Conservation (phyloP, 2,113 vertebrate genomes). For the Monopterus albus region DNA sequence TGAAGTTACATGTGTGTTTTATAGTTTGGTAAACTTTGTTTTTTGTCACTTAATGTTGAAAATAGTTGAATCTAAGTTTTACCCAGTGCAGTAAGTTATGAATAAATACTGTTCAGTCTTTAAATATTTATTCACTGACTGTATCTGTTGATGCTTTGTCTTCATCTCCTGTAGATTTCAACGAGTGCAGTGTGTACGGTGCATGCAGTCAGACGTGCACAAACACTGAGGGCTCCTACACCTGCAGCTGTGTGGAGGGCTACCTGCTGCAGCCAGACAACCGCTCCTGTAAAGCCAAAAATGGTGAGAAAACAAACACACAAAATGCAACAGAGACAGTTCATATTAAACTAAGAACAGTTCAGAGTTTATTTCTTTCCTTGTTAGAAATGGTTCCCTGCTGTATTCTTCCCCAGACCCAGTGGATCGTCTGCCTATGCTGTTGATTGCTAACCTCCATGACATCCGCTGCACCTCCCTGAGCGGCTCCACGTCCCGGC, state of each 20-base stretch:
- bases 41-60: not conserved
- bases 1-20: not conserved
- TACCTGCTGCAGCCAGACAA: slow-evolving; percentile 96
- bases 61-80: too few species aligned
- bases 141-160: not conserved
- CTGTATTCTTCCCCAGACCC: slow-evolving; percentile 47
- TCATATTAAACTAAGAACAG: not conserved
- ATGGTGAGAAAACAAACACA: slow-evolving; percentile 79
- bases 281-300: slow-evolving; percentile 98
- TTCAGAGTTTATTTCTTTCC: slow-evolving; percentile 4
- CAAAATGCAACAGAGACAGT: not conserved
- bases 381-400: not conserved
- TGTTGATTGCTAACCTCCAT: slow-evolving; percentile 95
- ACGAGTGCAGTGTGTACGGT: slow-evolving; percentile 93
- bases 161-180: slow-evolving; percentile 85
- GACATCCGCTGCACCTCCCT: slow-evolving; percentile 94
- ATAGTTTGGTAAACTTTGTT: not conserved
- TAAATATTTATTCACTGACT: not conserved
- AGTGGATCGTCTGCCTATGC: slow-evolving; percentile 91
- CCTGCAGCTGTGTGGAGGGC: slow-evolving; percentile 93
- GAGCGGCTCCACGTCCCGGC: slow-evolving; percentile 85
- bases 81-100: not conserved
- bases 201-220: slow-evolving; percentile 95
- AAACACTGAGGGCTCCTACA: slow-evolving; percentile 91
- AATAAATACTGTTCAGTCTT: not conserved